Percentiles rank a stretch among this genome's conserved stretches.
Conservation (phyloP, 2,113 vertebrate species). For the Notarius quadriscutis region DNA sequence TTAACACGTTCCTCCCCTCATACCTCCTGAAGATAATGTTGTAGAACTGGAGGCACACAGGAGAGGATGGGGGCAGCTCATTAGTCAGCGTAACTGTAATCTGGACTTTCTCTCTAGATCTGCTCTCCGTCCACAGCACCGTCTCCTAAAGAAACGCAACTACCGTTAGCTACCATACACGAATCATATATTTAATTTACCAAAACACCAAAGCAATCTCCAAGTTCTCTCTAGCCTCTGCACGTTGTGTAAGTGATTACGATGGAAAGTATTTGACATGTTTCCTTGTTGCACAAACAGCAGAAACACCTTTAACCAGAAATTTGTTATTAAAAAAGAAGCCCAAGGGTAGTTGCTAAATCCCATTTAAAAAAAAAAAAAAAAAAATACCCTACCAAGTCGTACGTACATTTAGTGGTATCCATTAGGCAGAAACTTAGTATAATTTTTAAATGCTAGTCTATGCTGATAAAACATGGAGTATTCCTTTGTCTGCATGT, state of each 20-base stretch:
- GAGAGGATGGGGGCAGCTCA: constrained; percentile 87
- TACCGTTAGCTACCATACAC: background rate
- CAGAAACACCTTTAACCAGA: background rate
- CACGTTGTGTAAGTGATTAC: background rate
- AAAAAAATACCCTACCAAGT: background rate
- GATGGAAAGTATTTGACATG: background rate
- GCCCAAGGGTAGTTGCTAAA: background rate
- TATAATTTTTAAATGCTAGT: background rate
- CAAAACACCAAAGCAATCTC: background rate
- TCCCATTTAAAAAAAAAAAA: background rate
- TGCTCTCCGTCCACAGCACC: constrained; percentile 79
- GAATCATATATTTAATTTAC: background rate
- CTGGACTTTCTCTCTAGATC: constrained; percentile 81
- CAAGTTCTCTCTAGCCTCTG: background rate
- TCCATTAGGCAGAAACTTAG: background rate
- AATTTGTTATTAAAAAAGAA: background rate
- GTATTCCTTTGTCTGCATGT: background rate
- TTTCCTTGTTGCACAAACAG: background rate
- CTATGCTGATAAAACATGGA: background rate
- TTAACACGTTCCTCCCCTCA: background rate
- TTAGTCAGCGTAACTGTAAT: constrained; percentile 87
- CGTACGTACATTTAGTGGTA: background rate
- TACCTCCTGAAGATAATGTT: constrained; percentile 93
- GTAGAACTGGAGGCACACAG: constrained; percentile 92
- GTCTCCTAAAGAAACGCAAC: constrained; percentile 77